Percentiles rank a stretch among this genome's conserved stretches.
Evolutionary conservation across 1,140 invertebrate genomes (phyloP).

Genomic region (Cecropterus lyciades): DNA sequence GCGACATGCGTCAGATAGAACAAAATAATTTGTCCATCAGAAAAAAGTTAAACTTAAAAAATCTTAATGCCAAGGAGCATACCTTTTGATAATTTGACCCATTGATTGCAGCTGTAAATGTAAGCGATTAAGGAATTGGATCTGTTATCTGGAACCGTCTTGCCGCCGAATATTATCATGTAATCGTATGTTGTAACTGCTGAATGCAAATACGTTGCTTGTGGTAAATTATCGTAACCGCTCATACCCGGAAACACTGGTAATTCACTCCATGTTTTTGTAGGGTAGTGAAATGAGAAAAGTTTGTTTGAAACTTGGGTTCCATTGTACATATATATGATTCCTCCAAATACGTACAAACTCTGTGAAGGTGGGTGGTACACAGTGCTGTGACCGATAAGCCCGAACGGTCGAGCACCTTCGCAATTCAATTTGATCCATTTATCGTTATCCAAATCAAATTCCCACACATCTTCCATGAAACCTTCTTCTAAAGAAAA

Average conservation of each 20-base stretch:
- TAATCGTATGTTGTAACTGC: slow-evolving; percentile 94
- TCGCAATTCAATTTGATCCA: slow-evolving; percentile 88
- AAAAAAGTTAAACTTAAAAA: too few relatives aligned
- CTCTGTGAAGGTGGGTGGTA: slow-evolving; percentile 92
- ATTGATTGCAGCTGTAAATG: slow-evolving; percentile 95
- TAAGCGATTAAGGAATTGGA: slow-evolving; percentile 92
- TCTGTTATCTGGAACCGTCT: slow-evolving; percentile 88
- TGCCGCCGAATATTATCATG: slow-evolving; percentile 96
- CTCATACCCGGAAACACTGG: slow-evolving; percentile 88
- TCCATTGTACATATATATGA: slow-evolving; percentile 89
- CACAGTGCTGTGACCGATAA: slow-evolving; percentile 96
- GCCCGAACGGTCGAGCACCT: slow-evolving; percentile 91
- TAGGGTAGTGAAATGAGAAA: slow-evolving; percentile 91
- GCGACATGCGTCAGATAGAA: too few relatives aligned
- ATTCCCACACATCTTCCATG: slow-evolving; percentile 92
- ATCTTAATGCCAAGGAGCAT: too few relatives aligned
- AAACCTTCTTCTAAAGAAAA: slow-evolving; percentile 91
- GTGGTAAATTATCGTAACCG: slow-evolving; percentile 85
- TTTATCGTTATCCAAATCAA: slow-evolving; percentile 89
- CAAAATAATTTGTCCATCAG: too few relatives aligned
- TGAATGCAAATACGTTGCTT: slow-evolving; percentile 93
- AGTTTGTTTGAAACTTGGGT: slow-evolving; percentile 90
- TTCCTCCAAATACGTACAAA: slow-evolving; percentile 96
- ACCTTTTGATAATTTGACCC: slow-evolving; percentile 89
- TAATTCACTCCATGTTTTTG: slow-evolving; percentile 90